Evolutionary conservation across 1,140 invertebrate species (phyloP), one percentile per base, ranked within the genome.

Genomic region (Penaeus vannamei): DNA sequence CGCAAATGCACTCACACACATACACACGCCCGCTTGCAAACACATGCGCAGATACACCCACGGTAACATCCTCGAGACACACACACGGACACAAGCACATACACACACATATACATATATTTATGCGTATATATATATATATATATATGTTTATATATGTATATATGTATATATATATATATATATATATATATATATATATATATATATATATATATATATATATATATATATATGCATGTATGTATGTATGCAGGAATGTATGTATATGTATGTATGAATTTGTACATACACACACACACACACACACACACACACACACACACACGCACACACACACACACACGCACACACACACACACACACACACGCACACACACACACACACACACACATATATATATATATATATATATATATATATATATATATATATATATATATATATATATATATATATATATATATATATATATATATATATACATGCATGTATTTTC

Each of bases 201-300:
- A 82, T 32, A 82, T 60, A 82, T 32, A 82, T 60, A 82, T 32
- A 82, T 60, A 82, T 32, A 82, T 82, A 82, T 61, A 82, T 82
- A 82, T 29, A 82, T 82, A 82, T 61, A 82, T 61, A 82, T 61
- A 82, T 82, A 82, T 61, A 82, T 82, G 60, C 29, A 82, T 82
- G 60, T 61, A 61, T 82, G 60, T 29, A 60, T 61, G 60, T 29
- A 60, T 61, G 60, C 42, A 60, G 14, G 60, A 2, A 26, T 29
- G 60, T 26, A 82, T 29, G 14, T 61, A 53, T 20, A 53, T 26
- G 7, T 14, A 29, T 20, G 7, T 14, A 29, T 1, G 0, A 2
- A 29, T 36, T 4, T 22, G 36, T 1, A 79, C 29, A 79, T 36
- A 36, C 5, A 79, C 29, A 79, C 42, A 79, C 77, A 79, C 42